phyloP scores from a whole-genome alignment of 2,113 vertebrate genomes.

The Carollia perspicillata region DNA sequence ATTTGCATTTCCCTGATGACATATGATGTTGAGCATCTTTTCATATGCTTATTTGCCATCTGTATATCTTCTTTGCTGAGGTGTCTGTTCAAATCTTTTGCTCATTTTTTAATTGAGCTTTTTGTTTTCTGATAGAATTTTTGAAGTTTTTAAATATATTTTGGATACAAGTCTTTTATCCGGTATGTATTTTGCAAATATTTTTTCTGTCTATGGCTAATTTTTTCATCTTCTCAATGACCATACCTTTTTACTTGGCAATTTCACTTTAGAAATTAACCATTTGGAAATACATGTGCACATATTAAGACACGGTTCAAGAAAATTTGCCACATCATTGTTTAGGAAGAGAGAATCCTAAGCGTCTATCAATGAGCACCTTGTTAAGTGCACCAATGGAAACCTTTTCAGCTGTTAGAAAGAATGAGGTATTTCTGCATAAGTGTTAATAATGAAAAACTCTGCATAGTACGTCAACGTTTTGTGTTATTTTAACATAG shows the following conservation, averaged over 20 bases:
- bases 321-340: background rate
- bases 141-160: constrained; percentile 34
- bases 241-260: background rate
- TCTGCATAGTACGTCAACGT: background rate
- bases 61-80: constrained; percentile 34
- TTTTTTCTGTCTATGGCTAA: background rate
- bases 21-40: constrained; percentile 24
- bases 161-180: background rate
- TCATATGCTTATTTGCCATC: constrained; percentile 51
- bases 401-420: background rate
- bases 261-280: constrained; percentile 26
- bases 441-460: constrained; percentile 7
- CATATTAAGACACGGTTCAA: background rate
- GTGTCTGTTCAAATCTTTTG: background rate
- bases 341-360: background rate
- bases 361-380: background rate
- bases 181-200: background rate
- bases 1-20: constrained; percentile 9
- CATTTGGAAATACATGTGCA: background rate
- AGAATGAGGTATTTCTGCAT: background rate
- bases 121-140: constrained; percentile 46
- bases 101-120: constrained; percentile 1
- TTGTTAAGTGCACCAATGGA: background rate
- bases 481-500: constrained; percentile 22
- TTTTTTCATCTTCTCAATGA: constrained; percentile 30